A percentile compares a stretch with the other conserved stretches of the same genome.
Evolutionary conservation across 2,797 vertebrate species (phyloP).

Genomic region (Buceros bicornis): DNA sequence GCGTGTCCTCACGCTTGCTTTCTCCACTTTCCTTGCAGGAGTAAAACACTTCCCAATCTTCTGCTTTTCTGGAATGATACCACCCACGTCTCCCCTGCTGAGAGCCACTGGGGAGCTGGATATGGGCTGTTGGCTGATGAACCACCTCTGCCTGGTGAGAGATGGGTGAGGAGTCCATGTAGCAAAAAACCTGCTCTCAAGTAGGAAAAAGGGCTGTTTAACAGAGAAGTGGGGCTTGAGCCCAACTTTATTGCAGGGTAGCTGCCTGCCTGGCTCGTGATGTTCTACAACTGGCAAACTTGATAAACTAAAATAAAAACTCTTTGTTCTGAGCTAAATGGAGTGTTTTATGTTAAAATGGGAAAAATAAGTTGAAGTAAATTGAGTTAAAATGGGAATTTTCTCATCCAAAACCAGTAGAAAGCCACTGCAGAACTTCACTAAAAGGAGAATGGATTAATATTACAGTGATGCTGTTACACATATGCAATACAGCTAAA

Average conservation of each 20-base stretch:
- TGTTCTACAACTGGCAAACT: neutral
- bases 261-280: no score
- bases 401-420: neutral
- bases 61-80: no score
- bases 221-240: neutral
- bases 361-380: neutral
- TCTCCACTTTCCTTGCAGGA: neutral
- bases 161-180: neutral
- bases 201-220: accelerated
- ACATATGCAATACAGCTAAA: accelerated
- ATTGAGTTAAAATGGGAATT: neutral
- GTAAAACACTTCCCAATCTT: accelerated
- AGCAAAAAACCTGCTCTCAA: neutral
- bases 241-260: accelerated
- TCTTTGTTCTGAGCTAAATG: neutral
- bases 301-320: neutral
- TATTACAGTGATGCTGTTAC: neutral
- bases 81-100: accelerated
- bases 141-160: neutral
- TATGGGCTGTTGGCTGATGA: neutral
- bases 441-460: neutral
- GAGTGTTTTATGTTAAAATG: neutral
- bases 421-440: neutral
- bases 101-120: neutral
- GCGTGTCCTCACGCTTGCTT: accelerated